A percentile compares a stretch with the other conserved stretches of the same genome.
phyloP scores from a whole-genome alignment of 92 coral and sea anemone species.

The Phenganax subtilis region DNA sequence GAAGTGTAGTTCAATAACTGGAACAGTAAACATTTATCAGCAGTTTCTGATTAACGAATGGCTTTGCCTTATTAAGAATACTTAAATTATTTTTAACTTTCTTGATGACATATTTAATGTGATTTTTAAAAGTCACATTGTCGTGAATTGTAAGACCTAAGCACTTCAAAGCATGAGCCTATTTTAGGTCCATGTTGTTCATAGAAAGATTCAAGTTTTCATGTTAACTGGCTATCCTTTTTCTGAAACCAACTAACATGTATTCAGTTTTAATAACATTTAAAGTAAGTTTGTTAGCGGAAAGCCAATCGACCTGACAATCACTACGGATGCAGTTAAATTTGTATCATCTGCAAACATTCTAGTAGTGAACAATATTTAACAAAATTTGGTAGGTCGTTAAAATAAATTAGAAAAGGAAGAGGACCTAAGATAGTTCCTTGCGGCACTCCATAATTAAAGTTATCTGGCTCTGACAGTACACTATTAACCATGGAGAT shows the following conservation, averaged over 20 bases:
- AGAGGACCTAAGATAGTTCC: constrained; percentile 47
- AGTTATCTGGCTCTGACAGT: constrained; percentile 14
- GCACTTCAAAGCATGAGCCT: not conserved
- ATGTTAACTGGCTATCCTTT: constrained; percentile 26
- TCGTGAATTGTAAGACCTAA: not conserved
- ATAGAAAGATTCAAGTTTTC: not conserved
- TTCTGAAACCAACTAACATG: constrained; percentile 13
- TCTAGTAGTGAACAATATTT: not conserved
- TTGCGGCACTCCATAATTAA: constrained; percentile 48
- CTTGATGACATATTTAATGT: not conserved
- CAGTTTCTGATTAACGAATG: not conserved
- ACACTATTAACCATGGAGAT: constrained; percentile 7
- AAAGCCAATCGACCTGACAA: constrained; percentile 35
- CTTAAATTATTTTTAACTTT: not conserved
- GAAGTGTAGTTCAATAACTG: not conserved
- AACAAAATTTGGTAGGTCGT: constrained; percentile 43
- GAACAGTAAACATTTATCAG: not conserved
- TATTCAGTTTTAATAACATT: constrained; percentile 34
- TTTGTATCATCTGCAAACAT: constrained; percentile 48
- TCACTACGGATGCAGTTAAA: constrained; percentile 32
- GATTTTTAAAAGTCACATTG: not conserved
- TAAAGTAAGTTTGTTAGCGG: constrained; percentile 44
- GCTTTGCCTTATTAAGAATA: not conserved
- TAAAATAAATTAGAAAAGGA: constrained; percentile 33
- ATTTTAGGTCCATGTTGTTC: not conserved